These are phyloP conservation scores for Pomatostomus ruficeps DNA, from an alignment of 2,113 vertebrate genomes.

Conservation along the genomic window DNA sequence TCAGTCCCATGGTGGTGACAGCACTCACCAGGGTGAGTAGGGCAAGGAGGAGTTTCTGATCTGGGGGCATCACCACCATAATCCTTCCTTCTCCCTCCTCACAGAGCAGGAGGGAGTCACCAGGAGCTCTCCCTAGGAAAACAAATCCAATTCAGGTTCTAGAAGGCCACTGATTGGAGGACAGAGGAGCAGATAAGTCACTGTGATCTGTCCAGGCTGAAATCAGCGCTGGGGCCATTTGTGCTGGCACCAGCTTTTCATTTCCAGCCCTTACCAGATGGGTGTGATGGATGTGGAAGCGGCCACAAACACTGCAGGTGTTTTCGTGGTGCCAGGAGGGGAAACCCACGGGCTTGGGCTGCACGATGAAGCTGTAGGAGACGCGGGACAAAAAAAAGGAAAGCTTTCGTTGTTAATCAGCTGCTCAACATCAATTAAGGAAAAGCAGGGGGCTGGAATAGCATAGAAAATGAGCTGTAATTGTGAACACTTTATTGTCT, in stretches of 20 bases:
- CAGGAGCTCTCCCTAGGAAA: background rate
- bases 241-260: background rate
- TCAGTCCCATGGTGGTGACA: background rate
- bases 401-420: background rate
- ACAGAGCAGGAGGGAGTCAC: background rate
- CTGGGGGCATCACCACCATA: background rate
- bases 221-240: background rate
- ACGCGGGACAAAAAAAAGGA: background rate
- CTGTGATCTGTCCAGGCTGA: background rate
- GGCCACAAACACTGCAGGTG: background rate
- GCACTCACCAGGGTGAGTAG: background rate
- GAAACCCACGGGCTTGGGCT: background rate
- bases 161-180: background rate
- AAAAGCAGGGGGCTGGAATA: background rate
- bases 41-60: background rate
- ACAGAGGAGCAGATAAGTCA: accelerated
- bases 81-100: background rate
- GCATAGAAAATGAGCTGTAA: background rate
- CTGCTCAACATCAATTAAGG: background rate
- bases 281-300: background rate
- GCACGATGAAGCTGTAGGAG: background rate
- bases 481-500: background rate
- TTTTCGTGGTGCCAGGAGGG: background rate
- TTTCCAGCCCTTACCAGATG: background rate
- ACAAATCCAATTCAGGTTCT: accelerated